phyloP scores from a whole-genome alignment of 2,888 invertebrate species.

The Slavum lentiscoides region DNA sequence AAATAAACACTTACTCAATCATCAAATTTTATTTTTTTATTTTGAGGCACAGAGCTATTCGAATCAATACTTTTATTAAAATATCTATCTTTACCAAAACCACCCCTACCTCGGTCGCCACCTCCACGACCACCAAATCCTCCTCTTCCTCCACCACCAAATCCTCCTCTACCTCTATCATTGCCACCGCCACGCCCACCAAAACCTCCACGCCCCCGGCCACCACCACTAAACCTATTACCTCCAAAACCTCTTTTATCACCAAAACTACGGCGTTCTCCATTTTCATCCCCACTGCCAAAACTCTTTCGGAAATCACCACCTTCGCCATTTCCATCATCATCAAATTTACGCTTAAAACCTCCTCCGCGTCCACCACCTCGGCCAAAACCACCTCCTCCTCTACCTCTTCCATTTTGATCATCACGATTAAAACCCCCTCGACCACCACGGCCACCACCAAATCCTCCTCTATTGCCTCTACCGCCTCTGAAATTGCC shows the following conservation, averaged over 20 bases:
- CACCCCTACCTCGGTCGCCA: slow-evolving; percentile 57
- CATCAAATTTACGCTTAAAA: slow-evolving; percentile 50
- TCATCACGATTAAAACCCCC: slow-evolving; percentile 56
- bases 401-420: slow-evolving; percentile 57
- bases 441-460: slow-evolving; percentile 58
- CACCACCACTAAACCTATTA: slow-evolving; percentile 42
- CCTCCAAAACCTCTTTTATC: slow-evolving; percentile 58
- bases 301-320: slow-evolving; percentile 52
- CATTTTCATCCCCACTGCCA: slow-evolving; percentile 43
- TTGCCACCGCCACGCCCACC: slow-evolving; percentile 44
- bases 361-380: slow-evolving; percentile 56
- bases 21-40: slow-evolving; percentile 74
- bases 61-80: slow-evolving; percentile 54
- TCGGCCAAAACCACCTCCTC: slow-evolving; percentile 57
- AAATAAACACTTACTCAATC: slow-evolving; percentile 42
- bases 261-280: slow-evolving; percentile 60
- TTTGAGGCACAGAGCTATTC: slow-evolving; percentile 61
- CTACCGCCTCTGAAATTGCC: slow-evolving; percentile 58
- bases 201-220: slow-evolving; percentile 36
- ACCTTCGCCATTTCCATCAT: slow-evolving; percentile 28
- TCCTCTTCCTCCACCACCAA: slow-evolving; percentile 45
- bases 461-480: slow-evolving; percentile 56
- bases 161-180: slow-evolving; percentile 29
- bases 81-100: slow-evolving; percentile 54
- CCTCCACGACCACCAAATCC: slow-evolving; percentile 56